A percentile compares a stretch with the other conserved stretches of the same genome.
phyloP scores from a whole-genome alignment of 1,140 invertebrate species.

The Hypsibius dujardini region DNA sequence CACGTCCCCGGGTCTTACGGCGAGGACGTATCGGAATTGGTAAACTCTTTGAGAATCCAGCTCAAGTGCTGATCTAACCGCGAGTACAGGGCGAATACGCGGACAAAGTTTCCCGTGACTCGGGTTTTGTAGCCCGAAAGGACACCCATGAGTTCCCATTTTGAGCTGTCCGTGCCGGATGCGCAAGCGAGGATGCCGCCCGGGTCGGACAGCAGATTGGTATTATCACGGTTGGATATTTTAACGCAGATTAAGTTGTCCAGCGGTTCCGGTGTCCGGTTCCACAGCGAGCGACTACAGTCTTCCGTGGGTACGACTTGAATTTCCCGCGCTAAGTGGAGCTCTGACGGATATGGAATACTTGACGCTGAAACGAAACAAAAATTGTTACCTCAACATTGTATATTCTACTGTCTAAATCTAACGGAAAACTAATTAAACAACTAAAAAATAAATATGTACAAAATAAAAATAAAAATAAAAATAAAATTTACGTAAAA shows the following conservation, averaged over 20 bases:
- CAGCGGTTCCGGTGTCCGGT: background rate
- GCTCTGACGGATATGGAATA: slow-evolving; percentile 6
- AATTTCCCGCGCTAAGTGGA: background rate
- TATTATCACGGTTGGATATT: background rate
- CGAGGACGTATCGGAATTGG: background rate
- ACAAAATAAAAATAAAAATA: no score
- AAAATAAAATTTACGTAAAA: no score
- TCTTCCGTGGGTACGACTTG: slow-evolving; percentile 7
- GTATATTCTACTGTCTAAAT: no score
- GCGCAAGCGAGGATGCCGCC: background rate
- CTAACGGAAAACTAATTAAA: no score
- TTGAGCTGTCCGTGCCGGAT: background rate
- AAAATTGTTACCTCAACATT: no score
- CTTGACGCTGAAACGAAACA: slow-evolving; percentile 9
- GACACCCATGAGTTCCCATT: slow-evolving; percentile 10
- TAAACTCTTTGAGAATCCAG: background rate
- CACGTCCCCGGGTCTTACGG: no score
- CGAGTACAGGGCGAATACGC: slow-evolving; percentile 2
- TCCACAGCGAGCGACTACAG: slow-evolving; percentile 9
- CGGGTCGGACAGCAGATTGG: slow-evolving; percentile 5
- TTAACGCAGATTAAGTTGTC: background rate
- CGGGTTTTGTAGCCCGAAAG: slow-evolving; percentile 11
- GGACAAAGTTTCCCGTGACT: background rate
- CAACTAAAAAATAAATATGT: no score
- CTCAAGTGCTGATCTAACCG: slow-evolving; percentile 2